Evolutionary conservation across 2,113 vertebrate genomes (phyloP).

Genomic region (Chloropsis cyanopogon): DNA sequence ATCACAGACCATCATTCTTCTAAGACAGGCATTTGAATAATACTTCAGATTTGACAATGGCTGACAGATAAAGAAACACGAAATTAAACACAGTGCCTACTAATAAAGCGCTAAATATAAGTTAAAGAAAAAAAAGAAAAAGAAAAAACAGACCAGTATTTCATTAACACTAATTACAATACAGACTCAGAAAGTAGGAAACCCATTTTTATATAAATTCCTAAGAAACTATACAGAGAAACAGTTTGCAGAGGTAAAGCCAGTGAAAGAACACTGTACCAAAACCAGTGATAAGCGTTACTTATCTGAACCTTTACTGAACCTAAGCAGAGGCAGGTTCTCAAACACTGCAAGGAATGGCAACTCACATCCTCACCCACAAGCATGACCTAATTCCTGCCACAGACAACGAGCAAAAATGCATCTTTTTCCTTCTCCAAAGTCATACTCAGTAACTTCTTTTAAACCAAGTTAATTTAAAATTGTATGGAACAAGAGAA

Average conservation of each 20-base stretch:
- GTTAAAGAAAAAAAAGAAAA: not conserved
- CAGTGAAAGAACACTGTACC: not conserved
- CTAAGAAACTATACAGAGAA: not conserved
- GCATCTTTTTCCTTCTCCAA: not conserved
- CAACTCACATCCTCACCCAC: not conserved
- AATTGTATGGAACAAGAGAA: not conserved
- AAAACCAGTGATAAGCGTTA: not conserved
- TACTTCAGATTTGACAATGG: conserved; percentile 11
- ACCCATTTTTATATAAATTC: not conserved
- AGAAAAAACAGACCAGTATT: not conserved
- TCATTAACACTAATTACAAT: not conserved
- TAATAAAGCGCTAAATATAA: not conserved
- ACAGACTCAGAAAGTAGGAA: not conserved
- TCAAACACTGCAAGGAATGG: not conserved
- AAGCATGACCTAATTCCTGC: not conserved
- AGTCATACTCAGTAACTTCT: not conserved
- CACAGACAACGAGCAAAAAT: not conserved
- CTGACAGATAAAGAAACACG: not conserved
- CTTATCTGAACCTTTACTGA: too few relatives aligned
- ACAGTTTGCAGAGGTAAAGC: not conserved
- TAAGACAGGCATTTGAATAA: conserved; percentile 25
- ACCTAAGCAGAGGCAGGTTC: not conserved
- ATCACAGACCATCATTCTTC: conserved; percentile 42
- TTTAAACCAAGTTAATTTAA: not conserved
- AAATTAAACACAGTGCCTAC: not conserved